Percentiles rank a stretch among this genome's conserved stretches.
phyloP scores from a whole-genome alignment of 2,888 invertebrate species.

The Drosophila diplacantha region DNA sequence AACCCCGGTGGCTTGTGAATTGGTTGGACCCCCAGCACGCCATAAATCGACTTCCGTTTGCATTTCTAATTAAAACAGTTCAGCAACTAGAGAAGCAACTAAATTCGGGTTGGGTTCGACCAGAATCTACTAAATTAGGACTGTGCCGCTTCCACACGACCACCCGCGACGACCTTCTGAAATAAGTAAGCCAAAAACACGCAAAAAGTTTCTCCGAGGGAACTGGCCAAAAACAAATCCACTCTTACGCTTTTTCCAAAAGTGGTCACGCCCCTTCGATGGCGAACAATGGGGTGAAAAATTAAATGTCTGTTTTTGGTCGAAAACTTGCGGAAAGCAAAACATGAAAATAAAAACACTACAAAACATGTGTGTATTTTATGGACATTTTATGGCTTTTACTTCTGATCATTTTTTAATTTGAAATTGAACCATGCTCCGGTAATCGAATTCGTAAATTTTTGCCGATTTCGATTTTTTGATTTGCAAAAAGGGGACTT shows the following conservation, averaged over 20 bases:
- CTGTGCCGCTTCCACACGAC: constrained; percentile 1
- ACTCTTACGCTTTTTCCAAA: constrained; percentile 1
- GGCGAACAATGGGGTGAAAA: constrained; percentile 4
- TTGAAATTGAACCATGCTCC: no score
- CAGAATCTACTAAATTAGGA: constrained; percentile 8
- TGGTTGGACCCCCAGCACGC: constrained; percentile 43
- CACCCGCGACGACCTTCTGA: constrained; percentile 32
- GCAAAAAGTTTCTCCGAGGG: constrained; percentile 42
- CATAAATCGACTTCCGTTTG: constrained; percentile 55
- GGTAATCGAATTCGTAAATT: no score
- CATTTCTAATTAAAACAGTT: constrained; percentile 53
- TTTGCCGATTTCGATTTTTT: no score
- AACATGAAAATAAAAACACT: neutral
- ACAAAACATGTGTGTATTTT: neutral
- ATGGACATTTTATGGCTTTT: no score
- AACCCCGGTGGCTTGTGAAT: constrained; percentile 8
- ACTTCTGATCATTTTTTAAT: no score
- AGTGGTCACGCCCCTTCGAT: constrained; percentile 6
- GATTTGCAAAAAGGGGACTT: no score
- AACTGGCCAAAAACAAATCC: constrained; percentile 23
- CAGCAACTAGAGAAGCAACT: constrained; percentile 20
- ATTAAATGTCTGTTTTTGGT: neutral
- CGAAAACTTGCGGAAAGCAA: neutral
- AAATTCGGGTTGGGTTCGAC: constrained; percentile 18
- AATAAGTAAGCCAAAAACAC: constrained; percentile 22